Evolutionary conservation across 2,888 invertebrate species (phyloP), one percentile per base, ranked within the genome.

Genomic region (Trisateles emortualis): DNA sequence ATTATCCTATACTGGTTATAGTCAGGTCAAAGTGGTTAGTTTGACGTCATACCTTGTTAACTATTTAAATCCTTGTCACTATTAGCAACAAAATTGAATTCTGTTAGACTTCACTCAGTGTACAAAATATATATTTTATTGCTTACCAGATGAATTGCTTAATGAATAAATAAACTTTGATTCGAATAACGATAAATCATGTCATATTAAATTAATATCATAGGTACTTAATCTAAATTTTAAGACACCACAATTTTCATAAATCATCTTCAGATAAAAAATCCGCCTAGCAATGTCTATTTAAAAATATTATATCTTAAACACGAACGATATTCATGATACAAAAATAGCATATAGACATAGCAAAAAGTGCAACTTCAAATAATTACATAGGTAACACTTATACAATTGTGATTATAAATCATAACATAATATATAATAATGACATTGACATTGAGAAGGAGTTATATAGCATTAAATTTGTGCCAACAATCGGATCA

Each of bases 231-330:
- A 46, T 51, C 4, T 48, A 17, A n/a, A 45, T 39, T 52, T 47
- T 39, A 41, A 44, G 26, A 36, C 22, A 26, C 33, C 36, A 16
- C n/a, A 17, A 48, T 54, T 51, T 50, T 30, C 30, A 64, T 60
- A 53, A 64, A 53, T 67, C 48, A 60, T 46, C 35, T 33, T 36
- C 11, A 32, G 10, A 36, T 53, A 64, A 52, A 58, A 50, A 17
- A 33, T 17, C 11, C 29, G 50, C 38, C 19, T 39, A 36, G 39
- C 19, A 22, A 55, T 35, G 36, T 56, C 30, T 47, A 49, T 64
- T 51, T 42, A 35, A 38, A 64, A 64, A 36, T 47, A 49, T 26
- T 35, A 45, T 45, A 47, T 45, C 6, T 39, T 38, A 44, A 47
- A 50, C 32, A 32, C 41, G 33, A 43, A 39, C 39, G 24, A 40